Conservation (phyloP, 2,113 vertebrate genomes). For the Rhagologus leucostigma region DNA sequence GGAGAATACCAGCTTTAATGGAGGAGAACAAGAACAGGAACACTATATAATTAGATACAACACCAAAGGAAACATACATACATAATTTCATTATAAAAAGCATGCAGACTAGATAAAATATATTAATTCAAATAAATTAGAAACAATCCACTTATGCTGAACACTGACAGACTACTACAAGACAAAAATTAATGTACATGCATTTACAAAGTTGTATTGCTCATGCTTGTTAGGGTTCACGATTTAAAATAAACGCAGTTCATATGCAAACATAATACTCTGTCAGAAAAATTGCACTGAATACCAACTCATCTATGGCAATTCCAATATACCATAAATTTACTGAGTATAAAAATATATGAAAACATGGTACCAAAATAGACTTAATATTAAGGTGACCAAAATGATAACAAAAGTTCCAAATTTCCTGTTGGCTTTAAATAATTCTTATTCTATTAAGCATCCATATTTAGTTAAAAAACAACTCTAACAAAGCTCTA, state of each 20-base stretch:
- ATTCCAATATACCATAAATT: background rate
- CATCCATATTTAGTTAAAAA: background rate
- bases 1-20: slow-evolving; percentile 81
- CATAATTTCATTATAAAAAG: slow-evolving; percentile 46
- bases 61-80: slow-evolving; percentile 52
- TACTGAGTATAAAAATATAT: background rate
- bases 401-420: background rate
- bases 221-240: slow-evolving; percentile 7
- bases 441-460: background rate
- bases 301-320: background rate
- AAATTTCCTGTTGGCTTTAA: background rate
- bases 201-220: slow-evolving; percentile 10
- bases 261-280: background rate
- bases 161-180: background rate
- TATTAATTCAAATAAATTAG: slow-evolving; percentile 10
- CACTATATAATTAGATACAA: slow-evolving; percentile 75
- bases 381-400: background rate
- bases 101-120: slow-evolving; percentile 63
- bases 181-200: slow-evolving; percentile 26
- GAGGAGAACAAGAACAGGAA: slow-evolving; percentile 78
- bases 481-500: background rate
- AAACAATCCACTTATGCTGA: background rate
- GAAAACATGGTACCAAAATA: background rate
- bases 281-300: background rate
- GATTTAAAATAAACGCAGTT: background rate